A percentile compares a stretch with the other conserved stretches of the same genome.
These are phyloP conservation scores for Rhopalosiphum nymphaeae DNA, from an alignment of 2,888 invertebrate genomes.

Conservation along the genomic window DNA sequence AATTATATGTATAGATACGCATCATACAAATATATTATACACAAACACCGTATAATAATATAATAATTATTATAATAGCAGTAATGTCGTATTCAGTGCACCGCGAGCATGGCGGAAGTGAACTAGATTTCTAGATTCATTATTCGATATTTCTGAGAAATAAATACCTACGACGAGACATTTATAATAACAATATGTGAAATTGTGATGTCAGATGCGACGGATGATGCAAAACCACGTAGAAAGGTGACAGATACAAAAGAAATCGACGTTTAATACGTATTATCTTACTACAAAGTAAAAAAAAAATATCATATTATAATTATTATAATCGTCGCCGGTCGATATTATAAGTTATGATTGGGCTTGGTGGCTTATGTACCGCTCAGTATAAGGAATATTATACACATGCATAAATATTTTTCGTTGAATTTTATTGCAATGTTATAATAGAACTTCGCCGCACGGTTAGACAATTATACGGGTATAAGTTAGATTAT, in stretches of 20 bases:
- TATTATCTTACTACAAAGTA: background rate
- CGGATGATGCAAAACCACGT: background rate
- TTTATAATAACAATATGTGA: background rate
- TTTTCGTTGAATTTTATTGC: background rate
- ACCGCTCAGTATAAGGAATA: background rate
- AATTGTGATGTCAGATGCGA: background rate
- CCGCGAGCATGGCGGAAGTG: background rate
- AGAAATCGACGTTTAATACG: background rate
- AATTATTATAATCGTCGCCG: background rate
- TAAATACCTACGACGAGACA: background rate
- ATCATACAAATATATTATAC: background rate
- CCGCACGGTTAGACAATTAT: background rate
- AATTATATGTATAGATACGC: background rate
- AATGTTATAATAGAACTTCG: background rate
- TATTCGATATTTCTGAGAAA: background rate
- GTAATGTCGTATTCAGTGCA: background rate
- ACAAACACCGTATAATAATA: conserved; percentile 1
- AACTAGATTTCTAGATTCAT: conserved; percentile 8
- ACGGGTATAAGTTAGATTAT: background rate
- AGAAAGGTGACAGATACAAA: background rate
- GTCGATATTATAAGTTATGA: background rate
- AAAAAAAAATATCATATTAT: background rate
- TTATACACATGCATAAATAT: background rate
- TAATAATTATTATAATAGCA: background rate
- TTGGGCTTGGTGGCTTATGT: background rate